A percentile compares a stretch with the other conserved stretches of the same genome.
Evolutionary conservation across 2,888 invertebrate genomes (phyloP).

Genomic region (Xanthorhoe spadicearia): DNA sequence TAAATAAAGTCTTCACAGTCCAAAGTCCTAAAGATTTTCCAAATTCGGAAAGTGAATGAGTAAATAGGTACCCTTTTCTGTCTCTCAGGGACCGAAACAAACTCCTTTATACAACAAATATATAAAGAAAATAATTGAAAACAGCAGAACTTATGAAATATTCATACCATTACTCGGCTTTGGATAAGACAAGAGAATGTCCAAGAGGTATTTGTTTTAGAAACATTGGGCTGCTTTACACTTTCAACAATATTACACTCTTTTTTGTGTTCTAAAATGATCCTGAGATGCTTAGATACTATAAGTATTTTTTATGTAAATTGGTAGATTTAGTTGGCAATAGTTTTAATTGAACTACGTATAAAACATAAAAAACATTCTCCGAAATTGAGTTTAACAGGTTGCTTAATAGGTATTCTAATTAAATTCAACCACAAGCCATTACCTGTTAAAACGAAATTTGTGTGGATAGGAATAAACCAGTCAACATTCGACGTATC

Average conservation of each 20-base stretch:
- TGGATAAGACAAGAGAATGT: not conserved
- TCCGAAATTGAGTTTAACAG: no score
- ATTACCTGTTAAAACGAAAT: not conserved
- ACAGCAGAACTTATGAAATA: conserved; percentile 13
- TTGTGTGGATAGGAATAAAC: not conserved
- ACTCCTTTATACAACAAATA: conserved; percentile 4
- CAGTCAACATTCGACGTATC: not conserved
- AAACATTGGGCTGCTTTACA: no score
- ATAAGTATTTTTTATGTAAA: no score
- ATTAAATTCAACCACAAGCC: not conserved
- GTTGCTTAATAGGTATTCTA: no score
- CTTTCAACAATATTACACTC: no score
- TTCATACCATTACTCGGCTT: not conserved
- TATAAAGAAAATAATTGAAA: conserved; percentile 8
- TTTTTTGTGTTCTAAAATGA: no score
- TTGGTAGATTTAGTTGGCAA: no score
- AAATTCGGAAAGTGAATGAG: conserved; percentile 18
- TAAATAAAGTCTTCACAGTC: conserved; percentile 7
- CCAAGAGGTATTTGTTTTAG: not conserved
- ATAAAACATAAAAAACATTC: no score
- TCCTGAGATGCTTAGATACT: no score
- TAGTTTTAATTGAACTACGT: no score
- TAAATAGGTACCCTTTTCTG: conserved; percentile 18
- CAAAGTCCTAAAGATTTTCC: not conserved
- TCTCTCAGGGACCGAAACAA: not conserved